Evolutionary conservation across 2,797 vertebrate genomes (phyloP).

Genomic region (Microctenopoma steveboyesi): DNA sequence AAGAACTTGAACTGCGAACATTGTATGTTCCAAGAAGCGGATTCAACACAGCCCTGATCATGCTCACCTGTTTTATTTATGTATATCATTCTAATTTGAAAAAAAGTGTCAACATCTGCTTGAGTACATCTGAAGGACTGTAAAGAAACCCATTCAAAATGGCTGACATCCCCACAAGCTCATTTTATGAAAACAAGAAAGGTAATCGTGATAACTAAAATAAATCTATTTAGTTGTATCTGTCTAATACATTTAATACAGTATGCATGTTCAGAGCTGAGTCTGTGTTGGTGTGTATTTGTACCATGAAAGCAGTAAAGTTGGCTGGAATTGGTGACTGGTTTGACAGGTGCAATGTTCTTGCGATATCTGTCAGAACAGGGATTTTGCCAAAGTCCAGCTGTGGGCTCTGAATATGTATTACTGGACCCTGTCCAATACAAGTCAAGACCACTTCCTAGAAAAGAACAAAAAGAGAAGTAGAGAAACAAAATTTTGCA

Average conservation of each 20-base stretch:
- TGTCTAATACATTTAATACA: neutral
- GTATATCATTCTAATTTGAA: slow-evolving; percentile 9
- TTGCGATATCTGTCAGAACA: slow-evolving; percentile 80
- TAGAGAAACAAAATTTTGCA: neutral
- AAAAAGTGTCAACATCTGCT: slow-evolving; percentile 18
- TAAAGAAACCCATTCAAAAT: neutral
- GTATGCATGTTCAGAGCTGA: neutral
- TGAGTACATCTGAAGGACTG: neutral
- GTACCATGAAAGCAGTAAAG: slow-evolving; percentile 84
- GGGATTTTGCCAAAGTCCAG: slow-evolving; percentile 87
- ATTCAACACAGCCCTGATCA: neutral
- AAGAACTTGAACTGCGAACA: neutral
- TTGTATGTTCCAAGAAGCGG: neutral
- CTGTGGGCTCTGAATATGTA: slow-evolving; percentile 74
- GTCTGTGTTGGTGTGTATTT: slow-evolving; percentile 28
- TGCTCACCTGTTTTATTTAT: neutral
- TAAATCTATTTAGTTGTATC: neutral
- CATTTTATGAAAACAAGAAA: no score
- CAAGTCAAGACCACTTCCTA: slow-evolving; percentile 82
- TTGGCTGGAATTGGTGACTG: slow-evolving; percentile 80
- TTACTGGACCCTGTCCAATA: slow-evolving; percentile 84
- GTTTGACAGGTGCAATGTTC: slow-evolving; percentile 83
- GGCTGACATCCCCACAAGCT: no score
- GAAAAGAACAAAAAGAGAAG: slow-evolving; percentile 29
- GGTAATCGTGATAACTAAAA: no score